Evolutionary conservation across 2,113 vertebrate species (phyloP).

Genomic region (Cairina moschata): DNA sequence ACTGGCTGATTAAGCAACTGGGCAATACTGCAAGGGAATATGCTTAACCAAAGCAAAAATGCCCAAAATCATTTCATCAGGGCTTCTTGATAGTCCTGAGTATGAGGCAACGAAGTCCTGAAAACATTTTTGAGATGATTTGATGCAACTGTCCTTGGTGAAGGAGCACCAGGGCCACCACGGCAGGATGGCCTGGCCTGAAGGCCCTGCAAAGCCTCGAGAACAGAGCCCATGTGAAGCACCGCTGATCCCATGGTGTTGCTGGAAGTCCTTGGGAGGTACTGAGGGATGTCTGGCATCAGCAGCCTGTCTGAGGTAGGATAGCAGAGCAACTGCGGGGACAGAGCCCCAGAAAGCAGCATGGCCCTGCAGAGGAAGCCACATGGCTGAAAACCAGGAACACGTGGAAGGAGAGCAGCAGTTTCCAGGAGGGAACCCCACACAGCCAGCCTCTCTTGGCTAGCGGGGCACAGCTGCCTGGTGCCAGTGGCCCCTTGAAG

Average conservation of each 20-base stretch:
- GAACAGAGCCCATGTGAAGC: neutral
- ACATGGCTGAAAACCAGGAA: neutral
- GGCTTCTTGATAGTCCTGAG: neutral
- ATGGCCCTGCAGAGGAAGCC: neutral
- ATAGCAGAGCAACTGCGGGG: fast-evolving
- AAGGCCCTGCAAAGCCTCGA: fast-evolving
- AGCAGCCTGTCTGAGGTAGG: neutral
- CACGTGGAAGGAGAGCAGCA: neutral
- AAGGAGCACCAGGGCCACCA: neutral
- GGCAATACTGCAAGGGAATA: neutral
- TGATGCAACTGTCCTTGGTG: neutral
- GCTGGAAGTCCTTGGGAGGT: neutral
- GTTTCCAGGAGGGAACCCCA: neutral
- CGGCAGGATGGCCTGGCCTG: neutral
- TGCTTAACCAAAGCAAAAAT: neutral
- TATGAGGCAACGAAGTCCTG: neutral
- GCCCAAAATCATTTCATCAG: neutral
- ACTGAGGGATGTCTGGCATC: fast-evolving
- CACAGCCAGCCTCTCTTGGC: neutral
- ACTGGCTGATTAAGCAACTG: neutral
- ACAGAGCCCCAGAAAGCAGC: neutral
- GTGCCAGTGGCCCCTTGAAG: neutral
- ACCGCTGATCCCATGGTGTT: fast-evolving
- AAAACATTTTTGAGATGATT: neutral
- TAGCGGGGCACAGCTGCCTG: neutral